Conservation (phyloP, 2,797 vertebrate genomes). For the Eulemur coronatus region DNA sequence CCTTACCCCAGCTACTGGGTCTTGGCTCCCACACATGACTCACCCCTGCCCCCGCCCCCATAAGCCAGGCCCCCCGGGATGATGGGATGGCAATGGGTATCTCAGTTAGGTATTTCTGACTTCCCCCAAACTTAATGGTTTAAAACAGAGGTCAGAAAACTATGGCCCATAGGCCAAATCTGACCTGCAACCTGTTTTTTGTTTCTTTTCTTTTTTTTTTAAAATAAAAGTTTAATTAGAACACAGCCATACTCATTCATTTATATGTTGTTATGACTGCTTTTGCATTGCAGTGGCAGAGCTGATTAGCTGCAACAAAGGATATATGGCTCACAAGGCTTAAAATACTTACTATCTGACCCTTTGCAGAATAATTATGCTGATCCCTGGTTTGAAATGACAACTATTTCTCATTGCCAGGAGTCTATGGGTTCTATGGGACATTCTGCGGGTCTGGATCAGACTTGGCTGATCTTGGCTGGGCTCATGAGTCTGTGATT, state of each 20-base stretch:
- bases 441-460: not conserved
- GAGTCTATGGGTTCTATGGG: not conserved
- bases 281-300: not conserved
- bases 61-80: too few species aligned
- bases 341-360: not conserved
- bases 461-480: not conserved
- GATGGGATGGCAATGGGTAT: not conserved
- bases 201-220: not conserved
- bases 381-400: not conserved
- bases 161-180: not conserved
- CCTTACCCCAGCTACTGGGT: not conserved
- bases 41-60: too few species aligned
- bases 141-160: not conserved
- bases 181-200: not conserved
- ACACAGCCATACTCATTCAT: not conserved
- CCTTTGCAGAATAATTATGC: not conserved
- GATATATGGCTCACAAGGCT: not conserved
- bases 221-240: not conserved
- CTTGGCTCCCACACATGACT: not conserved
- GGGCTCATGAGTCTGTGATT: too few species aligned
- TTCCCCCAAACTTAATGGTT: not conserved
- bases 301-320: not conserved
- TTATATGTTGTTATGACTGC: not conserved
- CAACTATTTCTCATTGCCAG: not conserved
- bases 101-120: not conserved